Base-by-base conservation (phyloP, 2,888 invertebrate species). In the Abrostola triplasia region DNA sequence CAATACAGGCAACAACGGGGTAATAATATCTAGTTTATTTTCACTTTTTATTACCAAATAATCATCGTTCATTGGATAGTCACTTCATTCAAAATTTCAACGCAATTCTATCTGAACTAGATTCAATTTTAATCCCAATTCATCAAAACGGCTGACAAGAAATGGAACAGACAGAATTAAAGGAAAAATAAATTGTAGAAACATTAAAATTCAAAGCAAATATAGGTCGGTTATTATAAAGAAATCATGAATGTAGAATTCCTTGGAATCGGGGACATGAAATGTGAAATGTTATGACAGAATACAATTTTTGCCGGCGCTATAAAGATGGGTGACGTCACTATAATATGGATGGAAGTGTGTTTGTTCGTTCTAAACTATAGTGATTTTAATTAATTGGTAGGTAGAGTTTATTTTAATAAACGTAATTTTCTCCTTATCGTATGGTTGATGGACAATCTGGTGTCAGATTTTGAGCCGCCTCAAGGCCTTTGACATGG, bases 221-320 rank as follows among this genome's bases (percentile, higher is more conserved):
- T 76, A 72, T 73, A 73, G 60, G 67, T 73, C 74, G 70, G 72
- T 77, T 76, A 71, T 72, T 64, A 47, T 56, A 76, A 69, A 70
- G 64, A 75, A 64, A 76, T 80, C 76, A 48, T 55, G 64, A 69
- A 70, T 70, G 70, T 72, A 68, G 72, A 77, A 74, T 78, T 74
- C 62, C 58, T 76, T 61, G n/a, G 50, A 11, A 75, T 63, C 44
- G 49, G 47, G 75, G 53, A 69, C 77, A 72, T 82, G 77, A 82
- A 79, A 80, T 77, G 72, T 82, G 77, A 82, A 79, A 80, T 77
- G 72, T 76, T 80, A 78, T 82, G 76, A 73, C 73, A 64, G 68
- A 51, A 65, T 59, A 75, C 58, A 65, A 76, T 77, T 84, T 80
- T 80, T 81, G 69, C 56, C 47, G 68, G 69, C 67, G 66, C 70